Percentiles rank a stretch among this genome's conserved stretches.
Conservation (phyloP, 2,888 invertebrate genomes). For the Drosophila seclusa region DNA sequence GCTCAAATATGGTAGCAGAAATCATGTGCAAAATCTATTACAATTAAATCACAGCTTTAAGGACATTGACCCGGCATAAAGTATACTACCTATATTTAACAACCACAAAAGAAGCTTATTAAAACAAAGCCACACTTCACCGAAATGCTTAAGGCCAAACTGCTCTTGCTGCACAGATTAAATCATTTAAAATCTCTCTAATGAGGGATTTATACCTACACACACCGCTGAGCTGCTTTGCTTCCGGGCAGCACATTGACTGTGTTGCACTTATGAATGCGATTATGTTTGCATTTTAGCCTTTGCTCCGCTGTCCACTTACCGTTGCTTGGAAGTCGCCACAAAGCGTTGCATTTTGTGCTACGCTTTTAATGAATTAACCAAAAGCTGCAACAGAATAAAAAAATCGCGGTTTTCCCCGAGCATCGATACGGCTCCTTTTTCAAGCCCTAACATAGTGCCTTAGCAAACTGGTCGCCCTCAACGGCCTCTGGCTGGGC, state of each 20-base stretch:
- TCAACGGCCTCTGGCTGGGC: slow-evolving; percentile 6
- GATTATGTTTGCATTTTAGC: slow-evolving; percentile 23
- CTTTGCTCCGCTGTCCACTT: not conserved
- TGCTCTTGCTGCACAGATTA: slow-evolving; percentile 4
- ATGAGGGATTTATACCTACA: slow-evolving; percentile 52
- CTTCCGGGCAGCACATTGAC: slow-evolving; percentile 4
- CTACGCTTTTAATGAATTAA: slow-evolving; percentile 60
- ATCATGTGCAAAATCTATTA: not conserved
- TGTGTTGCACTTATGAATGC: slow-evolving; percentile 36
- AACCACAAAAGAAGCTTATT: not conserved
- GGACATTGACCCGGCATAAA: not conserved
- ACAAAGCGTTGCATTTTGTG: slow-evolving; percentile 61
- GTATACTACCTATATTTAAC: not conserved
- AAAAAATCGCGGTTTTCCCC: not conserved
- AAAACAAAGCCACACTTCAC: not conserved
- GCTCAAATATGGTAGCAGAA: not conserved
- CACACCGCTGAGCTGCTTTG: slow-evolving; percentile 12
- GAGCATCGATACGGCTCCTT: slow-evolving; percentile 19
- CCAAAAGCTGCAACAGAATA: slow-evolving; percentile 31
- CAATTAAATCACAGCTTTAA: not conserved
- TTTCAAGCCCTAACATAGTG: slow-evolving; percentile 2
- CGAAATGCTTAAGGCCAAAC: not conserved
- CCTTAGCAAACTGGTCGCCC: slow-evolving; percentile 9
- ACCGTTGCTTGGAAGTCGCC: slow-evolving; percentile 50
- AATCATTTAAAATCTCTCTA: slow-evolving; percentile 53